A percentile compares a stretch with the other conserved stretches of the same genome.
Evolutionary conservation across 2,797 vertebrate species (phyloP).

Genomic region (Buceros bicornis): DNA sequence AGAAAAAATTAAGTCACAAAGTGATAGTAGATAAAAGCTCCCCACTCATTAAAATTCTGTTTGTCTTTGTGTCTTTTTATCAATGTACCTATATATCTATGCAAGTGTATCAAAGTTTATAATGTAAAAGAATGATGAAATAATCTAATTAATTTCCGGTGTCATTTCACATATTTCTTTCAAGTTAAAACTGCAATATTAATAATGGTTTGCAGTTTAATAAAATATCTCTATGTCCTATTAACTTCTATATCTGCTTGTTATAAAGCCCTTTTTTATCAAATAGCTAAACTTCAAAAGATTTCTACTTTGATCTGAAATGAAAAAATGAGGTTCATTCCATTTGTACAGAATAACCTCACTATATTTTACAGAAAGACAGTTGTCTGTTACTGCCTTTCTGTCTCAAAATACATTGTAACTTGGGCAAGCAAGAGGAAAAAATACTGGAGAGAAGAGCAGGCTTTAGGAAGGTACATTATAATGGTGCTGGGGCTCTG

Average conservation of each 20-base stretch:
- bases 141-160: conserved; percentile 89
- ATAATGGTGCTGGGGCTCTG: neutral
- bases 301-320: conserved; percentile 84
- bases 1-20: conserved; percentile 91
- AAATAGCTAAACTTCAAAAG: conserved; percentile 88
- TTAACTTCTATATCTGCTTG: conserved; percentile 85
- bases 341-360: conserved; percentile 84
- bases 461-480: neutral
- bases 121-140: conserved; percentile 92
- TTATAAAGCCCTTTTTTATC: conserved; percentile 85
- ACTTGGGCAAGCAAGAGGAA: conserved; percentile 34
- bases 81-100: conserved; percentile 94
- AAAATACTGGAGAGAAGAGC: conserved; percentile 27
- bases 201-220: conserved; percentile 87
- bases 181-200: conserved; percentile 86
- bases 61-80: conserved; percentile 91
- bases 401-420: conserved; percentile 68
- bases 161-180: conserved; percentile 88
- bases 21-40: conserved; percentile 92
- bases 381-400: conserved; percentile 74
- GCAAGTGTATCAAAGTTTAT: conserved; percentile 90
- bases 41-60: conserved; percentile 94
- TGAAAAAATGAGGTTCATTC: conserved; percentile 82
- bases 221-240: conserved; percentile 88
- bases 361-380: conserved; percentile 74